phyloP scores from a whole-genome alignment of 2,797 vertebrate genomes.

The Buphagus erythrorhynchus region DNA sequence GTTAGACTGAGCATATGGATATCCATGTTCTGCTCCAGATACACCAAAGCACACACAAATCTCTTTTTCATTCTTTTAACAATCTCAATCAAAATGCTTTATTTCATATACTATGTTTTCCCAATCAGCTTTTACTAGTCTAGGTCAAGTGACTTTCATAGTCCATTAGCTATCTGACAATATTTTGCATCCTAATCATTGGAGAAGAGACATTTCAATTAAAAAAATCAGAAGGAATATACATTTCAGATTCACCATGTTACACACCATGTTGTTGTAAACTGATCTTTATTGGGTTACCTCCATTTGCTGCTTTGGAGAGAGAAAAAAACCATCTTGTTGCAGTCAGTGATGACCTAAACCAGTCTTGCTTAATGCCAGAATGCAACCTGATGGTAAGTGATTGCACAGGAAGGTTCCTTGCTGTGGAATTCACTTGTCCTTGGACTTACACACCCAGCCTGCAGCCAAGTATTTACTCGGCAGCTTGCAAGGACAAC shows the following conservation, averaged over 20 bases:
- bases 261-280: fast-evolving
- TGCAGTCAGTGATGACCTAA: neutral
- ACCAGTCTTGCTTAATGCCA: neutral
- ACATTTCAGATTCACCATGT: neutral
- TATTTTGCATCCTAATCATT: neutral
- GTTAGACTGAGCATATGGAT: neutral
- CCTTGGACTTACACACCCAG: neutral
- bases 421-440: neutral
- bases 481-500: neutral
- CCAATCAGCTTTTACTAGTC: neutral
- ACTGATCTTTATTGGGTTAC: neutral
- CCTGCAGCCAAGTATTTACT: neutral
- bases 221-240: neutral
- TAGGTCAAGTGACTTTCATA: neutral
- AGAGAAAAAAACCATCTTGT: neutral
- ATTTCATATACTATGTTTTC: neutral
- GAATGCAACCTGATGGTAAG: neutral
- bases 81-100: neutral
- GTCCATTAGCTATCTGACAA: neutral
- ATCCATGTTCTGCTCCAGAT: neutral
- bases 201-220: neutral
- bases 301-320: neutral
- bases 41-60: neutral
- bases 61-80: neutral
- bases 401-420: neutral